Conservation (phyloP, 1,140 invertebrate genomes). For the Magallana angulata region DNA sequence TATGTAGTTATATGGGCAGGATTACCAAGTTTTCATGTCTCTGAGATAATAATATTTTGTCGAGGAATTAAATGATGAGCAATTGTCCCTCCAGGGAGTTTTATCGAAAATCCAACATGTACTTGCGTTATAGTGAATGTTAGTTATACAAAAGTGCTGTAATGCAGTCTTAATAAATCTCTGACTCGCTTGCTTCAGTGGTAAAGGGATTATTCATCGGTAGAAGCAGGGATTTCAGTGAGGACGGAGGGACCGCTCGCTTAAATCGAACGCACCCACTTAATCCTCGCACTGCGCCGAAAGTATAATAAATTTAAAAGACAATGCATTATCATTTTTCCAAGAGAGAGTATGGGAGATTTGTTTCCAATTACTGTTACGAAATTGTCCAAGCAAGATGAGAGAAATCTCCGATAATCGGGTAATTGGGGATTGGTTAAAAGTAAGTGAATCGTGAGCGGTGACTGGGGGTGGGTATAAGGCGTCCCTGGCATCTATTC, state of each 20-base stretch:
- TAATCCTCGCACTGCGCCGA: background rate
- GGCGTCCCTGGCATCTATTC: background rate
- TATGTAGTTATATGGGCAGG: no score
- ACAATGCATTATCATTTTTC: conserved; percentile 26
- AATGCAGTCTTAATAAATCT: background rate
- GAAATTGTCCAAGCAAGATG: conserved; percentile 25
- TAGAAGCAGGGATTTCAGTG: no score
- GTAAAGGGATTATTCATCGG: background rate
- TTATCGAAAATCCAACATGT: background rate
- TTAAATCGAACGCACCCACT: background rate
- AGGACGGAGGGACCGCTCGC: background rate
- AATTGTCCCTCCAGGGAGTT: background rate
- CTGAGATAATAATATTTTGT: no score
- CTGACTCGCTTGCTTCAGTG: background rate
- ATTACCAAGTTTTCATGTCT: no score
- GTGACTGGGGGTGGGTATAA: background rate
- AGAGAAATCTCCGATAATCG: background rate
- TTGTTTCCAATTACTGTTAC: conserved; percentile 27
- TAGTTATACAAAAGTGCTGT: background rate
- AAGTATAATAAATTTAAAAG: conserved; percentile 8
- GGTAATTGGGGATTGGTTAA: conserved; percentile 8
- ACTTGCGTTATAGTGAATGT: background rate
- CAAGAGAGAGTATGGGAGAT: background rate
- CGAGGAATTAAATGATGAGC: background rate
- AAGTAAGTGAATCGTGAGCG: background rate